A percentile compares a stretch with the other conserved stretches of the same genome.
These are phyloP conservation scores for Oreochromis mossambicus DNA, from an alignment of 2,797 vertebrate genomes.

Conservation along the genomic window DNA sequence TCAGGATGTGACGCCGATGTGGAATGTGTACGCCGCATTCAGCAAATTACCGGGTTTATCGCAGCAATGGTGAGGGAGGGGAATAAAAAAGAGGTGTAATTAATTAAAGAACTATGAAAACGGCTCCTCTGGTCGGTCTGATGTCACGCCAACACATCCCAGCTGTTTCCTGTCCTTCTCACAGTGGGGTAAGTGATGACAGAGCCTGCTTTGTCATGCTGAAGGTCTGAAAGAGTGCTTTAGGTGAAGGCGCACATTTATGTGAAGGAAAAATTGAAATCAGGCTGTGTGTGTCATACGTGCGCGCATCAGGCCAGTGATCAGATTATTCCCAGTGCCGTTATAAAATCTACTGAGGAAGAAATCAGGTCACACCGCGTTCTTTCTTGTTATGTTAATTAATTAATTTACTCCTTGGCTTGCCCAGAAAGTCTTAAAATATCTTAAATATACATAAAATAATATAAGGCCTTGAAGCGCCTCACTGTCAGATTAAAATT, in stretches of 20 bases:
- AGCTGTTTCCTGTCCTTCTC: neutral
- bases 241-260: neutral
- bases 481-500: neutral
- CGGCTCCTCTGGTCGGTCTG: neutral
- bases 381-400: neutral
- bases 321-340: neutral
- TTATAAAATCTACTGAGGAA: neutral
- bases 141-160: neutral
- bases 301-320: neutral
- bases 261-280: neutral
- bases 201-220: neutral
- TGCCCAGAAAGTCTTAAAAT: neutral
- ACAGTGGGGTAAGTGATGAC: neutral
- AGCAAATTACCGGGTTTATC: slow-evolving; percentile 57
- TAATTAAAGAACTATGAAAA: neutral
- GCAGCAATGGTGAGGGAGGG: slow-evolving; percentile 6
- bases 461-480: neutral
- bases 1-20: slow-evolving; percentile 72
- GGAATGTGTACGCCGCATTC: slow-evolving; percentile 62
- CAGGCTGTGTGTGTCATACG: neutral
- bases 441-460: neutral
- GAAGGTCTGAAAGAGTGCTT: neutral
- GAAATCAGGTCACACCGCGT: accelerated
- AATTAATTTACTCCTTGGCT: neutral
- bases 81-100: neutral